Evolutionary conservation across 2,888 invertebrate genomes (phyloP), one percentile per base, ranked within the genome.

Genomic region (Phaonia tiefii): DNA sequence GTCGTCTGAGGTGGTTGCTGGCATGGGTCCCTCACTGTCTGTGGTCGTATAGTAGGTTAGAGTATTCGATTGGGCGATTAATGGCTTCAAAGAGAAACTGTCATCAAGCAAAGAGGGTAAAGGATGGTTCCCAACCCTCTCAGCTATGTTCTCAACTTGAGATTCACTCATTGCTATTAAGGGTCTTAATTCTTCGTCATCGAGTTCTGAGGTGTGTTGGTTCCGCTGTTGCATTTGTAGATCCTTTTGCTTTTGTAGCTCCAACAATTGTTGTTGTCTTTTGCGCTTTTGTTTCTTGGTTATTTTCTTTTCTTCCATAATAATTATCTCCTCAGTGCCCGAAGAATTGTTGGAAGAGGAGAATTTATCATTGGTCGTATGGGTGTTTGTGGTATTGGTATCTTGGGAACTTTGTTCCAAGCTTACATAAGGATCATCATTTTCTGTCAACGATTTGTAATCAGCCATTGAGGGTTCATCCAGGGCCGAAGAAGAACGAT

Each of bases 171-270:
- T 86, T 83, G 86, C 86, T 63, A 91, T 91, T 65, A 91, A 83
- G 1, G 91, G 91, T 75, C 89, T 88, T 66, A 91, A 80, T 67
- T 91, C 91, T 83, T 91, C 91, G 44, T 87, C 88, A 5, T 86
- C 86, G 66, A 60, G 81, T 79, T 81, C 82, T 63, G 83, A 79
- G 22, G 11, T 8, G 37, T 42, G 56, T 22, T 56, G 63, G 13
- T 63, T 39, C 22, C 39, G 63, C 31, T 77, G 74, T 0, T 80
- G 75, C 44, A 58, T 56, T 13, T 69, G 69, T 15, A 83, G 66
- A 17, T 83, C 72, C 25, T 81, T 79, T 78, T 82, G 80, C n/a
- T 85, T 83, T 56, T 85, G 82, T 63, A 82, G 71, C 44, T 85
- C 84, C 37, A 73, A 37, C 42, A 83, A 72, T 17, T 83, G 83